These are phyloP conservation scores for Holotrichia oblita DNA, from an alignment of 1,140 invertebrate species.

Conservation along the genomic window DNA sequence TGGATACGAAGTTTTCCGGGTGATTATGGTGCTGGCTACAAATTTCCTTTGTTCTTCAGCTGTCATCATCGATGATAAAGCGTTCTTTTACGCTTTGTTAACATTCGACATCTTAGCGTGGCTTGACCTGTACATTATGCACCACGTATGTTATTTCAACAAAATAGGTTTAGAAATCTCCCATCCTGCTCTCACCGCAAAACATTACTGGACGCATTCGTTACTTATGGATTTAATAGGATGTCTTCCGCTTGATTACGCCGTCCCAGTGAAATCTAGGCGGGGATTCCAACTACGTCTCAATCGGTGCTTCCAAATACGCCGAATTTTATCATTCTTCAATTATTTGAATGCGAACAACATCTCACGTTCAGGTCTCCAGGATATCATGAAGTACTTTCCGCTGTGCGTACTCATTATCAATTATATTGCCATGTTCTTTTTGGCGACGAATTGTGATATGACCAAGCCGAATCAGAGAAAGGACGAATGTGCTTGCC, in stretches of 20 bases:
- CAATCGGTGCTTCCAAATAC: constrained; percentile 19
- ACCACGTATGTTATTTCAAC: constrained; percentile 49
- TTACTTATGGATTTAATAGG: constrained; percentile 47
- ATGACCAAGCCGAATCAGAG: not conserved
- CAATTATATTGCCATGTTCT: constrained; percentile 1
- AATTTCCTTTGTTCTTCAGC: constrained; percentile 23
- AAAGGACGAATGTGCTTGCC: not conserved
- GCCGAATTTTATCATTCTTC: constrained; percentile 26
- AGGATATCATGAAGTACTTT: constrained; percentile 23
- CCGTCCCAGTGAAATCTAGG: not conserved
- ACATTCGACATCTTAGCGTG: constrained; percentile 43
- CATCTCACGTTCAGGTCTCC: not conserved
- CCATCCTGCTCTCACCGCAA: constrained; percentile 44
- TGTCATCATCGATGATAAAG: not conserved
- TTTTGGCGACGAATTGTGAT: not conserved
- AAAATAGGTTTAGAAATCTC: constrained; percentile 44
- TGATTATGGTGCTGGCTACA: constrained; percentile 42
- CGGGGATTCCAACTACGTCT: not conserved
- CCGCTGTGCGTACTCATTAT: not conserved
- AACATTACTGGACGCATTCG: constrained; percentile 45
- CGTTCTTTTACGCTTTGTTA: constrained; percentile 39
- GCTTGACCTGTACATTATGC: constrained; percentile 46
- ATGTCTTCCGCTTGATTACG: constrained; percentile 17
- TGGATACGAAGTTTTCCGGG: constrained; percentile 45
- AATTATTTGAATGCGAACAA: constrained; percentile 16